Evolutionary conservation across 2,113 vertebrate species (phyloP).

Genomic region (Tauraco erythrolophus): DNA sequence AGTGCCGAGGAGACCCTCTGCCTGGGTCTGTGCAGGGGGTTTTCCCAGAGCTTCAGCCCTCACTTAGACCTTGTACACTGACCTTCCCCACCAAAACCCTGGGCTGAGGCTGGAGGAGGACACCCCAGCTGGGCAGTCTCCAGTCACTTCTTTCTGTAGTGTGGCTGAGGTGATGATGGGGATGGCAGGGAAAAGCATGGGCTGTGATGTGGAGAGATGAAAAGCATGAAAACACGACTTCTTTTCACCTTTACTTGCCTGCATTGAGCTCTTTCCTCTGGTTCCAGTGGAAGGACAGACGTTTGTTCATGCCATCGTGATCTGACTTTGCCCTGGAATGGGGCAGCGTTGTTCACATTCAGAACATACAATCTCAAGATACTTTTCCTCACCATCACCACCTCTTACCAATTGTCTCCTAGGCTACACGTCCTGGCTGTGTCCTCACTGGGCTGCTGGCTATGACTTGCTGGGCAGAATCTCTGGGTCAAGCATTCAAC

Average conservation of each 20-base stretch:
- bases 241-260: neutral
- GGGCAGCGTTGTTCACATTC: neutral
- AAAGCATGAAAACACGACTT: neutral
- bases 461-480: neutral
- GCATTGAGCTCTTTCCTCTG: neutral
- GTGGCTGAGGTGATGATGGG: neutral
- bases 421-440: neutral
- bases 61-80: neutral
- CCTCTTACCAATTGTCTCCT: neutral
- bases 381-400: neutral
- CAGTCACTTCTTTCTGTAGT: neutral
- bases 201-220: neutral
- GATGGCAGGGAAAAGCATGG: neutral
- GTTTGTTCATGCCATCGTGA: neutral
- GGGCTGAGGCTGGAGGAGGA: neutral
- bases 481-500: neutral
- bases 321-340: neutral
- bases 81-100: neutral
- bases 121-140: neutral
- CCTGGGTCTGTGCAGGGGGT: neutral
- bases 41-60: neutral
- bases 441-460: neutral
- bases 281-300: neutral
- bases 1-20: neutral
- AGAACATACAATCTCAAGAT: neutral